Evolutionary conservation across 1,140 invertebrate species (phyloP).

Genomic region (Diorhabda sublineata): DNA sequence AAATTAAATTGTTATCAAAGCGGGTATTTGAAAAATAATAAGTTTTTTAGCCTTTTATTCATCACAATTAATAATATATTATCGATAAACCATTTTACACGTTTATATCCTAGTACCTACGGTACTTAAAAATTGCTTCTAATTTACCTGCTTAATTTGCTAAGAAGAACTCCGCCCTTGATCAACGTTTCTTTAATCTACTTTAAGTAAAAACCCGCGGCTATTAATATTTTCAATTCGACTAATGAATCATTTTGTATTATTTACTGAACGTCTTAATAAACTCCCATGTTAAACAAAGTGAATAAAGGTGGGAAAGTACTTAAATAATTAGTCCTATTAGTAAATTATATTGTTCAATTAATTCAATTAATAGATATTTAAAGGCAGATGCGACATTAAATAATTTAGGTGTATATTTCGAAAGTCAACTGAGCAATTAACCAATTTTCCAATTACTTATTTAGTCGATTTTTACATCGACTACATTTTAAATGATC

Average conservation of each 20-base stretch:
- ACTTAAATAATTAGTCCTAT: conserved; percentile 3
- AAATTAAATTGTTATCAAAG: too few species aligned
- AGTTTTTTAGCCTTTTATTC: too few species aligned
- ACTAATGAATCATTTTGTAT: neutral
- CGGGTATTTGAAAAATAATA: too few species aligned
- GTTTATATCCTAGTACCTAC: too few species aligned
- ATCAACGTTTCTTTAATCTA: too few species aligned
- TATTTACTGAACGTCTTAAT: neutral
- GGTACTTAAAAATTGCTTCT: too few species aligned
- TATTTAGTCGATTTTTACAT: neutral
- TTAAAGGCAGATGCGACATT: neutral
- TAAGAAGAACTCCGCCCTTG: too few species aligned
- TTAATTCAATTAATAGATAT: neutral
- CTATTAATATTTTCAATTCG: neutral
- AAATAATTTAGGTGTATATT: conserved; percentile 1
- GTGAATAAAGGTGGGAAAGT: neutral
- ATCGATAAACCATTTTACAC: too few species aligned
- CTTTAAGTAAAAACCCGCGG: too few species aligned
- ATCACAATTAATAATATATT: too few species aligned
- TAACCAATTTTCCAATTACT: neutral
- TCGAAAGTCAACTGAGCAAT: neutral
- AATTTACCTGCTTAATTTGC: too few species aligned
- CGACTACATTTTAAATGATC: neutral
- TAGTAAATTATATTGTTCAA: neutral
- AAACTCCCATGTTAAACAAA: neutral